Evolutionary conservation across 2,113 vertebrate genomes (phyloP).

Genomic region (Centropus bengalensis): DNA sequence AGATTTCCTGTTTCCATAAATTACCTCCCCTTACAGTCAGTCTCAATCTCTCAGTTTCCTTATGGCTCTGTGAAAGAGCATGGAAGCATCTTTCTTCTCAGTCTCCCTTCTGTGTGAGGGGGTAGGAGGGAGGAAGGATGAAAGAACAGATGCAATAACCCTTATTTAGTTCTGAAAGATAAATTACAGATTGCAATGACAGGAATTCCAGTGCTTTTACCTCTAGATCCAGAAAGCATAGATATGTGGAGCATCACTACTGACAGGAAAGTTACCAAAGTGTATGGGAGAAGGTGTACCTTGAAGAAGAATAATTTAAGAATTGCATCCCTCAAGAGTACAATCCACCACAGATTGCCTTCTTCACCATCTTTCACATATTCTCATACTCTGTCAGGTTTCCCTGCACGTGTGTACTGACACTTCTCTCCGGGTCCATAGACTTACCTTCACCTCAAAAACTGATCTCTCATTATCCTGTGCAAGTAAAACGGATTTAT

Average conservation of each 20-base stretch:
- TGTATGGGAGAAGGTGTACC: conserved; percentile 44
- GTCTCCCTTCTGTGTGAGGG: background rate
- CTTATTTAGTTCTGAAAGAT: conserved; percentile 60
- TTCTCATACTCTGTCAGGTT: background rate
- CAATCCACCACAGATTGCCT: background rate
- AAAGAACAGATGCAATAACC: conserved; percentile 61
- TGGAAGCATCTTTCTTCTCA: background rate
- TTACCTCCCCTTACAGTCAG: background rate
- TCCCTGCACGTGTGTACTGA: background rate
- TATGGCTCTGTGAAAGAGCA: background rate
- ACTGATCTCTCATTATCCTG: background rate
- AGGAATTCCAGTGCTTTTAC: conserved; percentile 44
- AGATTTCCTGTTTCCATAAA: conserved; percentile 39
- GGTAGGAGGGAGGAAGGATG: conserved; percentile 10
- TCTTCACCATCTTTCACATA: background rate
- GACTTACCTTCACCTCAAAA: background rate
- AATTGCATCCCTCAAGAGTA: background rate
- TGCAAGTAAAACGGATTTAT: background rate
- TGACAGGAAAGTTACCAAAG: conserved; percentile 29
- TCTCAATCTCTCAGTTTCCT: conserved; percentile 19
- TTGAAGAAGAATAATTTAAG: conserved; percentile 33
- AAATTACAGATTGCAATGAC: conserved; percentile 53
- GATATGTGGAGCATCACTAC: conserved; percentile 42
- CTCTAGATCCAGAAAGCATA: conserved; percentile 35
- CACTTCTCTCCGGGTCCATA: background rate